A percentile compares a stretch with the other conserved stretches of the same genome.
Evolutionary conservation across 1,140 invertebrate genomes (phyloP).

Genomic region (Aethina tumida): DNA sequence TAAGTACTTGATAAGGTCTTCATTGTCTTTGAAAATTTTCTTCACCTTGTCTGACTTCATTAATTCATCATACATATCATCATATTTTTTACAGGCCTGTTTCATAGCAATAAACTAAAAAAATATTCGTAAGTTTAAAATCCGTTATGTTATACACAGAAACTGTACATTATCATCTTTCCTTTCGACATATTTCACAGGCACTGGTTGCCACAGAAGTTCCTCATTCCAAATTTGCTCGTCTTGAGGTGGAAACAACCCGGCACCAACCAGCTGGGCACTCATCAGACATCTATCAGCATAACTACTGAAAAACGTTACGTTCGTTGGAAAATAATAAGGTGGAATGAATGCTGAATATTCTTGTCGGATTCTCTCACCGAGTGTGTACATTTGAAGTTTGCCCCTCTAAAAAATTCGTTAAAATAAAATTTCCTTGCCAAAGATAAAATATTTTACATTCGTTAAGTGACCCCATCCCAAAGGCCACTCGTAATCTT

Average conservation of each 20-base stretch:
- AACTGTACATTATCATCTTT: conserved; percentile 22
- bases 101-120: conserved; percentile 50
- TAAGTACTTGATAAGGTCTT: conserved; percentile 53
- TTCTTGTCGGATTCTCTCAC: conserved; percentile 55
- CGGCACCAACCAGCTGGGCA: conserved; percentile 69
- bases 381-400: conserved; percentile 64
- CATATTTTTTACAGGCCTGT: conserved; percentile 51
- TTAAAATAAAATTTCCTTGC: neutral
- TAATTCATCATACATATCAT: conserved; percentile 43
- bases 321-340: conserved; percentile 51
- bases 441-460: conserved; percentile 36
- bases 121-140: conserved; percentile 3
- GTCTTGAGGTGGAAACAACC: conserved; percentile 64
- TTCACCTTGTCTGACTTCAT: conserved; percentile 44
- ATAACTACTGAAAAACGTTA: conserved; percentile 68
- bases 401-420: conserved; percentile 57
- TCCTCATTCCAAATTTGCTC: conserved; percentile 61
- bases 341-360: conserved; percentile 59
- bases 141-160: neutral
- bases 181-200: conserved; percentile 63
- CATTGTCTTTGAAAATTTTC: conserved; percentile 44
- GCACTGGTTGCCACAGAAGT: conserved; percentile 79
- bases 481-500: conserved; percentile 54
- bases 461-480: conserved; percentile 63
- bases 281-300: conserved; percentile 79